A percentile compares a stretch with the other conserved stretches of the same genome.
Conservation (phyloP, 2,113 vertebrate species). For the Dasyprocta punctata region DNA sequence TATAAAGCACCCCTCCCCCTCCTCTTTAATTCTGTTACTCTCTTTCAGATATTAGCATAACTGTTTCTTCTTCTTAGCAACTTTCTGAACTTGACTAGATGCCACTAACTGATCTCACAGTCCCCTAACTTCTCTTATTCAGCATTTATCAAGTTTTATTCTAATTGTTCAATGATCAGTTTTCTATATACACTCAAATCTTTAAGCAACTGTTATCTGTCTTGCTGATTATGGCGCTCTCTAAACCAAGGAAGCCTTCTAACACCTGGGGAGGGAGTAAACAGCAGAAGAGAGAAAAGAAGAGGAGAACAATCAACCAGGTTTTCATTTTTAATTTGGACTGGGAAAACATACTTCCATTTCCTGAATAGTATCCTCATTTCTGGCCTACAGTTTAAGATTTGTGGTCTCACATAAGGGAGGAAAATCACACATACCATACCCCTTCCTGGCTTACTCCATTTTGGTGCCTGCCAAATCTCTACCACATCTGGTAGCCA, state of each 20-base stretch:
- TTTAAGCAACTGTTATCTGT: background rate
- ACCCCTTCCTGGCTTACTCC: background rate
- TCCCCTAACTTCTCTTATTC: background rate
- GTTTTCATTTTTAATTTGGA: background rate
- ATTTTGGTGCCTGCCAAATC: background rate
- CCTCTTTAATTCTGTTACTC: background rate
- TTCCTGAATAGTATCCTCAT: background rate
- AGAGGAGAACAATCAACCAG: background rate
- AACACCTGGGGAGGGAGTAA: background rate
- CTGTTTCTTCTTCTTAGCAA: background rate
- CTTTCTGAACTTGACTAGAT: background rate
- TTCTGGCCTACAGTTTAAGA: background rate
- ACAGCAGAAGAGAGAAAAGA: background rate
- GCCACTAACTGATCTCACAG: background rate
- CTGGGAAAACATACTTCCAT: background rate
- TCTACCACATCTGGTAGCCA: conserved; percentile 3
- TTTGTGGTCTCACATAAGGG: background rate
- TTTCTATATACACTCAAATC: background rate
- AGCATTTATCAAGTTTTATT: background rate
- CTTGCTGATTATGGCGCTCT: background rate
- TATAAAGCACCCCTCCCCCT: background rate
- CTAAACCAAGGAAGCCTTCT: background rate
- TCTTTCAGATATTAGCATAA: background rate
- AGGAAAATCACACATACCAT: background rate
- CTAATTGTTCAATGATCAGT: background rate